phyloP scores from a whole-genome alignment of 1,140 invertebrate genomes.

The Brachionus manjavacas region DNA sequence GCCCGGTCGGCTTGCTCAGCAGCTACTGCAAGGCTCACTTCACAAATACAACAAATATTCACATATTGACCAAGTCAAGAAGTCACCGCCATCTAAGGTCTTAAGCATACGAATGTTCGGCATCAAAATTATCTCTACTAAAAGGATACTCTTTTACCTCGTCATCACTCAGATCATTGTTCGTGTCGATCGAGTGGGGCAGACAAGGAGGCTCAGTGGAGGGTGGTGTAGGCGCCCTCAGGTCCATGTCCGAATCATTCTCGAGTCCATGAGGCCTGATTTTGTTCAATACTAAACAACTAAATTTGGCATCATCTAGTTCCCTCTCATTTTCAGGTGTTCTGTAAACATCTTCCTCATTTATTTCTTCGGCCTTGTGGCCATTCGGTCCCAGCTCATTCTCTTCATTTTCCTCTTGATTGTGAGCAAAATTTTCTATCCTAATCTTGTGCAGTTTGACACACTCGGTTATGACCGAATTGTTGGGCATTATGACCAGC shows the following conservation, averaged over 20 bases:
- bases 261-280: not conserved
- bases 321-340: not conserved
- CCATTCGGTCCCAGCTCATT: not conserved
- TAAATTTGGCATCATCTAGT: not conserved
- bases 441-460: not conserved
- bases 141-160: slow-evolving; percentile 16
- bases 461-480: slow-evolving; percentile 10
- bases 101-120: slow-evolving; percentile 10
- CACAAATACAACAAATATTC: not conserved
- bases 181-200: not conserved
- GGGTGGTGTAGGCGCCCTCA: not conserved
- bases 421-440: not conserved
- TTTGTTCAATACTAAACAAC: not conserved
- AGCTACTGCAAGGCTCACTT: not conserved
- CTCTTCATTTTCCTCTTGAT: not conserved
- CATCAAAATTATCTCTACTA: not conserved
- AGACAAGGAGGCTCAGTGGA: not conserved
- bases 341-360: slow-evolving; percentile 1
- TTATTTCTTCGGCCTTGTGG: not conserved
- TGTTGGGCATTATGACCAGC: not conserved
- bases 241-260: not conserved
- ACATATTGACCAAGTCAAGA: not conserved
- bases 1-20: not conserved
- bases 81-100: not conserved
- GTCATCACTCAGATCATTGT: slow-evolving; percentile 28